Percentiles rank a stretch among this genome's conserved stretches.
phyloP scores from a whole-genome alignment of 1,140 invertebrate genomes.

The Pogonomyrmex californicus region DNA sequence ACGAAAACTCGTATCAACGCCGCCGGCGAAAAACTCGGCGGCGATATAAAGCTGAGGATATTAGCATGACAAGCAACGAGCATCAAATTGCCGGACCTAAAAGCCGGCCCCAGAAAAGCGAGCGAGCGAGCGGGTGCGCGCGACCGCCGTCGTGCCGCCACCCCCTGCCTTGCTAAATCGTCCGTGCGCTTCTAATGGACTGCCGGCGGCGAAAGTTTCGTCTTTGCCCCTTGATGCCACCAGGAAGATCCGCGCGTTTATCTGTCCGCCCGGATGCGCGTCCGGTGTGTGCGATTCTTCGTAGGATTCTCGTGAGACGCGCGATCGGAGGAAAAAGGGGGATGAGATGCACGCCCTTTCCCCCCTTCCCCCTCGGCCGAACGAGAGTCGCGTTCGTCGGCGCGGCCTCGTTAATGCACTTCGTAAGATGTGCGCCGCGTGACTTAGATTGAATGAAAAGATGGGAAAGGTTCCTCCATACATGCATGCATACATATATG shows the following conservation, averaged over 20 bases:
- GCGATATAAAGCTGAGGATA: constrained; percentile 81
- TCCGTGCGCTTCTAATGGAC: constrained; percentile 85
- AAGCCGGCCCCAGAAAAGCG: constrained; percentile 79
- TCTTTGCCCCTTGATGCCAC: constrained; percentile 54
- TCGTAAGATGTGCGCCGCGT: constrained; percentile 23
- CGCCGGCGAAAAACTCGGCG: constrained; percentile 76
- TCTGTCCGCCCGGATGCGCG: not conserved
- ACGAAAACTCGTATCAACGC: constrained; percentile 62
- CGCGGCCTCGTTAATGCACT: constrained; percentile 42
- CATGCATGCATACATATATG: not conserved
- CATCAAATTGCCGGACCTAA: constrained; percentile 85
- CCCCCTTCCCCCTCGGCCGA: not conserved
- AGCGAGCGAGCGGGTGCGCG: constrained; percentile 2
- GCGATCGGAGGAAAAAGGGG: not conserved
- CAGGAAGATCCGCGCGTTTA: constrained; percentile 7
- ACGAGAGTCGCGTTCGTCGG: not conserved
- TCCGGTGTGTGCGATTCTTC: not conserved
- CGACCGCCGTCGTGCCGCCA: constrained; percentile 45
- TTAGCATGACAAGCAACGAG: constrained; percentile 85
- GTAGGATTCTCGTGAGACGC: not conserved
- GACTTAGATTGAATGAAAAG: constrained; percentile 56
- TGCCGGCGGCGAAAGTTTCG: constrained; percentile 80
- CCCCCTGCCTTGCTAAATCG: constrained; percentile 82
- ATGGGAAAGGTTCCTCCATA: not conserved
- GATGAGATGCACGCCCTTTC: not conserved